Base-by-base conservation (phyloP, 92 coral and sea anemone species). In the Epizoanthus scotinus region DNA sequence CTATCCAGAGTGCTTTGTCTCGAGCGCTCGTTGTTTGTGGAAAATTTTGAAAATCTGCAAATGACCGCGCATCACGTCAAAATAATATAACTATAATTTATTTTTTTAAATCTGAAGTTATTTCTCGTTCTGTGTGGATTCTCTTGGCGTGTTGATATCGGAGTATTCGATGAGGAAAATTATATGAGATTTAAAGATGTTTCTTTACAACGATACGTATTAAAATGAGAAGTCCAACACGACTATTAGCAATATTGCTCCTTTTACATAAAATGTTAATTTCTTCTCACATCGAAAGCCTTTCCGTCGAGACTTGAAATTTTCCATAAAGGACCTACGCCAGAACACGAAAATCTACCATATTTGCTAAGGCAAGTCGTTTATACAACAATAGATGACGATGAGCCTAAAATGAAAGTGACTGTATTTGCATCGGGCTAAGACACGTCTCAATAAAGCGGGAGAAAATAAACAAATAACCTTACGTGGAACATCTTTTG, bases 401-500 rank as follows among this genome's bases (percentile, higher is more conserved):
- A 53, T n/a, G 57, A 28, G 20, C 67, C 14, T 26, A 40, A 44
- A 24, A 18, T 59, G 56, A 75, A 59, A 75, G 21, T 75, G 68
- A 36, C 53, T 20, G 61, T 40, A 36, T 3, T 38, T 58, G 52
- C 52, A 47, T 74, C 36, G 13, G 26, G 80, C 49, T 20, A 36
- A 14, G 81, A 59, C 81, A 75, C 81, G 81, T 75, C 61, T 58
- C 54, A 40, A 7, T 36, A 75, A 22, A 34, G n/a, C 5, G 27
- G n/a, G n/a, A 14, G 42, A 75, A 75, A 60, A 34, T 55, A 75
- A 75, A 75, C 78, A 71, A 71, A 25, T 31, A 27, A 3, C 70
- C 22, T 22, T 60, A 60, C 67, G 67, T 58, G 67, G 44, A n/a
- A 26, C 19, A 75, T 2, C 17, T 24, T 26, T 6, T 18, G 31